Evolutionary conservation across 1,140 invertebrate species (phyloP).

Genomic region (Babylonia areolata): DNA sequence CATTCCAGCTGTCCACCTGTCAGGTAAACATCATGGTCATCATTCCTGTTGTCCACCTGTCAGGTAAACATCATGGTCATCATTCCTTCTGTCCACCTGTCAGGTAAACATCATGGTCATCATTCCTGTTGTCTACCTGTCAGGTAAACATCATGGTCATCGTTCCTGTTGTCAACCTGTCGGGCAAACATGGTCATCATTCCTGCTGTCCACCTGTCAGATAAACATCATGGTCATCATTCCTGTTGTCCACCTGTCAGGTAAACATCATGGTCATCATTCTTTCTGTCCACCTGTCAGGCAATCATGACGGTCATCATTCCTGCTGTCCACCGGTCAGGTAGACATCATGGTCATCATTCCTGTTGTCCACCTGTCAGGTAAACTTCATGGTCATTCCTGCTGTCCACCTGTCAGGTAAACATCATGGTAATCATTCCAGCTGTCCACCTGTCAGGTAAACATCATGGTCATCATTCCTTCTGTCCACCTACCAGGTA

Average conservation of each 20-base stretch:
- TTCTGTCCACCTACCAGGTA: constrained; percentile 47
- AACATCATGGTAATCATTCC: too few relatives aligned
- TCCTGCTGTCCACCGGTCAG: constrained; percentile 53
- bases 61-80: too few relatives aligned
- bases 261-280: too few relatives aligned
- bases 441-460: constrained; percentile 47
- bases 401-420: constrained; percentile 48
- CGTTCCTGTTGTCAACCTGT: constrained; percentile 57
- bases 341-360: too few relatives aligned
- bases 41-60: constrained; percentile 57
- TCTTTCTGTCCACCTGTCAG: constrained; percentile 53
- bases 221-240: too few relatives aligned
- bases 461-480: too few relatives aligned
- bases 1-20: constrained; percentile 57
- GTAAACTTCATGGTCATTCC: constrained; percentile 48
- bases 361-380: constrained; percentile 53
- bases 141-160: too few relatives aligned
- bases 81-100: constrained; percentile 57
- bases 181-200: constrained; percentile 39
- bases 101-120: too few relatives aligned
- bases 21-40: too few relatives aligned
- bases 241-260: constrained; percentile 53
- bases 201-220: constrained; percentile 53
- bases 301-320: too few relatives aligned
- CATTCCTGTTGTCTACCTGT: constrained; percentile 57